These are phyloP conservation scores for Caenorhabditis macrosperma DNA, from an alignment of 2,888 invertebrate genomes.

Conservation along the genomic window DNA sequence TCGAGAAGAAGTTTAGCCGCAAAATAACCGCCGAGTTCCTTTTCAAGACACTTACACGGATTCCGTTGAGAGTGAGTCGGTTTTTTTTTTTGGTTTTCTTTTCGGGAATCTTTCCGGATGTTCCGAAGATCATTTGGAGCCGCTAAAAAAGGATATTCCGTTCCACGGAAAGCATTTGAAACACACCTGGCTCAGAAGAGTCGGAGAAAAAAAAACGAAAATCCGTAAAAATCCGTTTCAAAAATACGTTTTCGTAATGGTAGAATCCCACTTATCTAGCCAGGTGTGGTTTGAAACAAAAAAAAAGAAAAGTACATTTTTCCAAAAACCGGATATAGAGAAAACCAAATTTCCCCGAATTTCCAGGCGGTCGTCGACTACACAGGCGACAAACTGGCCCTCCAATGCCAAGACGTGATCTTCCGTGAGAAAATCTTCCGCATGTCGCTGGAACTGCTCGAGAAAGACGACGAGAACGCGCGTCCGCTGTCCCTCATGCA, in stretches of 20 bases:
- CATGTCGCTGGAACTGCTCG: conserved; percentile 26
- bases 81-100: too few species aligned
- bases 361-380: conserved; percentile 53
- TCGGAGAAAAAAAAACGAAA: too few species aligned
- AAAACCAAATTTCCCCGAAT: neutral
- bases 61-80: conserved; percentile 43
- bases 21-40: conserved; percentile 8
- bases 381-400: conserved; percentile 11
- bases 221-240: too few species aligned
- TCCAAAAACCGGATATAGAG: neutral
- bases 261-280: too few species aligned
- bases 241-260: too few species aligned
- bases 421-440: conserved; percentile 33
- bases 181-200: too few species aligned
- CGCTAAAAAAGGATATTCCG: too few species aligned
- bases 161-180: too few species aligned
- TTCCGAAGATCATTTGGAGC: too few species aligned
- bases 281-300: neutral
- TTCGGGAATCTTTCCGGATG: too few species aligned
- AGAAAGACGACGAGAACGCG: conserved; percentile 28
- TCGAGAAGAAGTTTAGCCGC: neutral
- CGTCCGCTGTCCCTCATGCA: conserved; percentile 31
- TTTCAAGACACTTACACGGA: conserved; percentile 28
- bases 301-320: neutral
- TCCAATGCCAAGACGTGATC: neutral